Evolutionary conservation across 2,888 invertebrate genomes (phyloP).

Genomic region (Smittia aterrima): DNA sequence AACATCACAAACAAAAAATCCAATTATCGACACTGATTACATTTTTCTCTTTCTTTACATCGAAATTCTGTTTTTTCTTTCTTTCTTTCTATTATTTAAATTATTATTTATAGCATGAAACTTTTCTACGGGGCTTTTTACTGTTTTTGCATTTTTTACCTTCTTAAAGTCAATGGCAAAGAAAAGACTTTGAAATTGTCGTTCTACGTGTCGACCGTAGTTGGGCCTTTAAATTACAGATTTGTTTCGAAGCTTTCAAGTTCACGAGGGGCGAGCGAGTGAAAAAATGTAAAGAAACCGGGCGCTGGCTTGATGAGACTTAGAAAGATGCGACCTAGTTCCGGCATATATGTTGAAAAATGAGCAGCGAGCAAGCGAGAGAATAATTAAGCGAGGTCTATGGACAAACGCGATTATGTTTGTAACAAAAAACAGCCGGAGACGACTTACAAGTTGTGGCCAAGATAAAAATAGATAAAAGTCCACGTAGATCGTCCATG

Average conservation of each 20-base stretch:
- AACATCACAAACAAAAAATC: conserved; percentile 27
- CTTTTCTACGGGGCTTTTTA: conserved; percentile 11
- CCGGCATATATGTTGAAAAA: background rate
- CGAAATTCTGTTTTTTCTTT: background rate
- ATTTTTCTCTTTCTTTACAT: background rate
- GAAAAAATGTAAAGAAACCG: background rate
- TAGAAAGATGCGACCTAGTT: conserved; percentile 25
- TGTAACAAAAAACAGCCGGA: background rate
- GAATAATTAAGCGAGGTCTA: conserved; percentile 29
- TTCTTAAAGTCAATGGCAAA: background rate
- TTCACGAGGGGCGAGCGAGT: background rate
- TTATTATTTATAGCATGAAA: conserved; percentile 14
- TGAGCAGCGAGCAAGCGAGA: background rate
- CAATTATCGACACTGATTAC: conserved; percentile 27
- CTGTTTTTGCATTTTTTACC: conserved; percentile 2
- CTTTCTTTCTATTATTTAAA: conserved; percentile 14
- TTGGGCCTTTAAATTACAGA: conserved; percentile 1
- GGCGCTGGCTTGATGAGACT: background rate
- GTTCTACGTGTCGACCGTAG: background rate
- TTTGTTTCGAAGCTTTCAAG: background rate
- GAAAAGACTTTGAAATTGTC: background rate
- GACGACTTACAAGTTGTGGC: background rate
- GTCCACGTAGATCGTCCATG: background rate
- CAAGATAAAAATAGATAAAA: conserved; percentile 2
- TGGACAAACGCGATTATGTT: background rate